These are phyloP conservation scores for Conus canariensis DNA, from an alignment of 2,888 invertebrate species.

Conservation along the genomic window DNA sequence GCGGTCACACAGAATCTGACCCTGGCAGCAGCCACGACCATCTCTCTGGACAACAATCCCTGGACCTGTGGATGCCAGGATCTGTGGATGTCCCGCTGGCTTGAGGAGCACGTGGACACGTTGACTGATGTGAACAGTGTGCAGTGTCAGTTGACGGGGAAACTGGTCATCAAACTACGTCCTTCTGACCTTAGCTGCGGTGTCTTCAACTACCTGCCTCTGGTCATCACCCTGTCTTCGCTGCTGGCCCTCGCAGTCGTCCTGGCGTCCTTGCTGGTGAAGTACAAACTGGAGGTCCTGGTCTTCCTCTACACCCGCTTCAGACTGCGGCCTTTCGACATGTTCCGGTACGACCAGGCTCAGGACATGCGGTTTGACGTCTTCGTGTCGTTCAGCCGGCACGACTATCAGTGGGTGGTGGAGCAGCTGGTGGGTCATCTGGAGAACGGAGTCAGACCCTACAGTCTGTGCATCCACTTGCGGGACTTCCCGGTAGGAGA, in stretches of 20 bases:
- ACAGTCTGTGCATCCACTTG: slow-evolving; percentile 76
- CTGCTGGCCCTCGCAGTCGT: slow-evolving; percentile 37
- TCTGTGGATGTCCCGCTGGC: slow-evolving; percentile 51
- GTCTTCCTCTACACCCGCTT: slow-evolving; percentile 53
- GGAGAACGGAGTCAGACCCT: slow-evolving; percentile 83
- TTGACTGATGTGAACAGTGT: not conserved
- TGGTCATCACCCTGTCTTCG: slow-evolving; percentile 41
- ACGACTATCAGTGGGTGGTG: slow-evolving; percentile 90
- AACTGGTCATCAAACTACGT: not conserved
- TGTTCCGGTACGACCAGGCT: slow-evolving; percentile 45
- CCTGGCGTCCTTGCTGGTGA: slow-evolving; percentile 46
- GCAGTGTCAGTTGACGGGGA: slow-evolving; percentile 36
- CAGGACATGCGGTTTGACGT: slow-evolving; percentile 85
- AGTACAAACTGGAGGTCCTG: slow-evolving; percentile 48
- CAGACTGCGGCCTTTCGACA: slow-evolving; percentile 53
- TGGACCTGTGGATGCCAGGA: slow-evolving; percentile 50
- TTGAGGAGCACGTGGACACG: slow-evolving; percentile 37
- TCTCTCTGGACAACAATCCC: slow-evolving; percentile 49
- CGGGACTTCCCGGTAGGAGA: slow-evolving; percentile 69
- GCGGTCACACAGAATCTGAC: slow-evolving; percentile 45
- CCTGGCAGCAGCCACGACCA: slow-evolving; percentile 43
- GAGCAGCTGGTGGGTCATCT: slow-evolving; percentile 90
- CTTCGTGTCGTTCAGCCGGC: slow-evolving; percentile 90
- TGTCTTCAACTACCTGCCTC: slow-evolving; percentile 41
- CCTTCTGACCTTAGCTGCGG: slow-evolving; percentile 35